Evolutionary conservation across 2,797 vertebrate genomes (phyloP), one percentile per base, ranked within the genome.

Genomic region (Tiaroga cobitis): DNA sequence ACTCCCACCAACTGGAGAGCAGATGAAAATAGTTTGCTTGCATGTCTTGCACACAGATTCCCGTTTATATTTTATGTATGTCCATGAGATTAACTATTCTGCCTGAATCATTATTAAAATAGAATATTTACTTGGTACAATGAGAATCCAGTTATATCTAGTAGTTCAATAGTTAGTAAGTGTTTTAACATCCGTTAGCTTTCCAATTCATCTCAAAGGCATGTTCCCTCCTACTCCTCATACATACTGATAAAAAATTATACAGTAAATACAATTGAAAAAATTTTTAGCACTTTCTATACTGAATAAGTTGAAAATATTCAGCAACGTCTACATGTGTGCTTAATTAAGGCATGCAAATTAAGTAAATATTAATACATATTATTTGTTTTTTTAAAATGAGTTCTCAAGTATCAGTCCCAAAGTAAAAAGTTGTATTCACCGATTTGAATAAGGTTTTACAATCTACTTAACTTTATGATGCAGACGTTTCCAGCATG

Each of bases 1-100:
- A 88, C 68, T 78, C 84, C 75, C 80, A 80, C 87, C 84, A 46
- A 88, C 80, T 83, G 80, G 84, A 83, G 34, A 75, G 51, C 46
- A 65, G 56, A 19, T 70, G 83, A 78, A 77, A 79, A 37, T 9
- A 51, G 46, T 76, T 21, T 39, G 18, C n/a, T 39, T 18, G 34
- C 18, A 61, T 41, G 19, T 73, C 8, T 70, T 61, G 26, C 54
- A 32, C 68, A 26, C 37, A 32, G 16, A 72, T 8, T 43, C 8
- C 32, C 7, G 15, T 26, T 61, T 41, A 29, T 78, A 18, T 26
- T 18, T 5, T 18, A 49, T 49, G 15, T 0, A 18, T 49, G 46
- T 16, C 5, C 46, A 18, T 46, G 43, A 46, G 43, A 15, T 46
- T 16, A 24, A 54, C 49, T 24, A 37, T 74, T 74, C 16, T 11